Conservation (phyloP, 2,113 vertebrate species). For the Mobula hypostoma region DNA sequence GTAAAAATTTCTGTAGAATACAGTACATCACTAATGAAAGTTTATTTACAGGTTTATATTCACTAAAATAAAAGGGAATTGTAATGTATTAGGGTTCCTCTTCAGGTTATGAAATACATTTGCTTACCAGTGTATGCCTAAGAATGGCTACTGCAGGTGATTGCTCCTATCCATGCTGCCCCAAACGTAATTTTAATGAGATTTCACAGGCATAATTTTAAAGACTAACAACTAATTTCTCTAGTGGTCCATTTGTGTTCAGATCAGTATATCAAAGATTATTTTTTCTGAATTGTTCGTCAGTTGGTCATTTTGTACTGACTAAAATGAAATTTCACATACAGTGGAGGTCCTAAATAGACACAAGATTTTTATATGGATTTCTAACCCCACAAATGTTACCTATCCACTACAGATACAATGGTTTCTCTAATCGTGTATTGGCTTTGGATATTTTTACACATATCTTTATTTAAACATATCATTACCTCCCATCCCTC, state of each 20-base stretch:
- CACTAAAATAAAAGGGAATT: not conserved
- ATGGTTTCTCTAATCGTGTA: not conserved
- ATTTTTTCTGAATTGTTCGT: not conserved
- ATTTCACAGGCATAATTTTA: not conserved
- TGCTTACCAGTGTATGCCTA: not conserved
- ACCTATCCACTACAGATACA: too few relatives aligned
- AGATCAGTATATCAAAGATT: not conserved
- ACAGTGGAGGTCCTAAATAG: not conserved
- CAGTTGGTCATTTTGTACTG: not conserved
- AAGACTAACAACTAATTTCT: constrained; percentile 7
- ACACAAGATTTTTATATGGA: not conserved
- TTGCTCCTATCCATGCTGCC: not conserved
- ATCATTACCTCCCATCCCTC: too few relatives aligned
- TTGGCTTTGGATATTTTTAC: not conserved
- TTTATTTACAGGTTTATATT: constrained; percentile 17
- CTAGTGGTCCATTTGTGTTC: not conserved
- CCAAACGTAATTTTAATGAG: not conserved
- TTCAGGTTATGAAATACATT: not conserved
- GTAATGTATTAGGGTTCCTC: not conserved
- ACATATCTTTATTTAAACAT: too few relatives aligned
- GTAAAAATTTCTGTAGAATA: not conserved
- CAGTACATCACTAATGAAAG: not conserved
- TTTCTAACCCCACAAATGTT: not conserved
- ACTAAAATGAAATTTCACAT: not conserved
- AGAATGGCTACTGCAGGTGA: not conserved